phyloP scores from a whole-genome alignment of 2,797 vertebrate species.

The Intellagama lesueurii region DNA sequence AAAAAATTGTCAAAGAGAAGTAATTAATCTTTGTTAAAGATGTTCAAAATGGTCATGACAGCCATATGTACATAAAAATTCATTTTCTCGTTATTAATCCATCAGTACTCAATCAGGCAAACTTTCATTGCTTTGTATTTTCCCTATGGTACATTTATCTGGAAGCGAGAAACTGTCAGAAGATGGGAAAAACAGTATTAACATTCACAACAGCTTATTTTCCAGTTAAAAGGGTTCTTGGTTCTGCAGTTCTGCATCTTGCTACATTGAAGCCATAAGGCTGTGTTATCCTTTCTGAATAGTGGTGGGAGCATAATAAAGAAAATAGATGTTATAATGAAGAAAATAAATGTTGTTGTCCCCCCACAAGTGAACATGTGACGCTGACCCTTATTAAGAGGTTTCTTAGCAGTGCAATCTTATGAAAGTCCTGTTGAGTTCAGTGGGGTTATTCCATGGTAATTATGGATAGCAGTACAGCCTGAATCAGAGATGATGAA shows the following conservation, averaged over 20 bases:
- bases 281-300: background rate
- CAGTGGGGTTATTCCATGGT: too few species aligned
- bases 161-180: slow-evolving; percentile 39
- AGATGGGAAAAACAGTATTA: slow-evolving; percentile 24
- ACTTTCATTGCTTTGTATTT: slow-evolving; percentile 33
- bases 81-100: slow-evolving; percentile 42
- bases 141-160: slow-evolving; percentile 41
- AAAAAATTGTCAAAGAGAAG: slow-evolving; percentile 30
- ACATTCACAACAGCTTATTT: slow-evolving; percentile 43
- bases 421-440: too few species aligned
- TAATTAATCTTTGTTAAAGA: slow-evolving; percentile 23
- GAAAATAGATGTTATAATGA: too few species aligned
- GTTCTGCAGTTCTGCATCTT: background rate
- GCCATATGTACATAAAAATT: slow-evolving; percentile 38
- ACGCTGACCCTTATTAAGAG: too few species aligned
- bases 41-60: slow-evolving; percentile 35
- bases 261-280: slow-evolving; percentile 9
- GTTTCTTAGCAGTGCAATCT: too few species aligned
- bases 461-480: too few species aligned
- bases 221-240: background rate
- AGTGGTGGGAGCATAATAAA: too few species aligned
- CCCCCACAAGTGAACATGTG: too few species aligned
- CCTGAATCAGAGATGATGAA: too few species aligned
- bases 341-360: too few species aligned
- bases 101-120: slow-evolving; percentile 37